Percentiles rank a stretch among this genome's conserved stretches.
phyloP scores from a whole-genome alignment of 1,140 invertebrate species.

The Orchestia grillus region DNA sequence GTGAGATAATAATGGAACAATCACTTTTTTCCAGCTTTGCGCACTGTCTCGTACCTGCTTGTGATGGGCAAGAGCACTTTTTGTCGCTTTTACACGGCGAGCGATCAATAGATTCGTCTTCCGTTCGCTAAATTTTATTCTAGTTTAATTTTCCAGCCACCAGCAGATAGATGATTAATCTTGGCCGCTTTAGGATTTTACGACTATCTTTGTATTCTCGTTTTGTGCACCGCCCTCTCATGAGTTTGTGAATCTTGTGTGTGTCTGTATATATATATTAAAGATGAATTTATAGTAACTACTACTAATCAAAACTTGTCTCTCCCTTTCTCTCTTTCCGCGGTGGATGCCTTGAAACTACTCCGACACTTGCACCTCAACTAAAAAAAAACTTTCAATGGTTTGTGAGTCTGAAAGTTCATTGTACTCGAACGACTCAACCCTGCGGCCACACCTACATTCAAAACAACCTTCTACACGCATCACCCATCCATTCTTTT shows the following conservation, averaged over 20 bases:
- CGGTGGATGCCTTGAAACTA: slow-evolving; percentile 63
- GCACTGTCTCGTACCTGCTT: neutral
- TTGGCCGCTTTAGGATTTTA: neutral
- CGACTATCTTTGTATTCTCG: neutral
- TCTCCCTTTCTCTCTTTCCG: slow-evolving; percentile 66
- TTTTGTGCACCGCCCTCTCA: neutral
- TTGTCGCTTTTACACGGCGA: too few species aligned
- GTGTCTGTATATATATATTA: neutral
- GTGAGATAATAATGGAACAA: neutral
- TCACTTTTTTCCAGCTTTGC: neutral
- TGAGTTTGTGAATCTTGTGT: neutral
- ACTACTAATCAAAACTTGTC: slow-evolving; percentile 58
- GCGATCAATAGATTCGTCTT: neutral
- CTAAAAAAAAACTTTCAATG: slow-evolving; percentile 37
- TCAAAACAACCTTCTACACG: neutral
- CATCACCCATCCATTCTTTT: slow-evolving; percentile 22
- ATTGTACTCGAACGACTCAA: neutral
- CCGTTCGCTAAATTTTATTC: neutral
- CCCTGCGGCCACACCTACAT: neutral
- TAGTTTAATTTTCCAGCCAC: neutral
- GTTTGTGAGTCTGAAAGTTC: slow-evolving; percentile 23
- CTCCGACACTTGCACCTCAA: slow-evolving; percentile 63
- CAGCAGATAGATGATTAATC: neutral
- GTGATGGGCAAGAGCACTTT: too few species aligned
- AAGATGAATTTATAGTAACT: slow-evolving; percentile 6